phyloP scores from a whole-genome alignment of 1,140 invertebrate genomes.

The Macrostomum lignano region DNA sequence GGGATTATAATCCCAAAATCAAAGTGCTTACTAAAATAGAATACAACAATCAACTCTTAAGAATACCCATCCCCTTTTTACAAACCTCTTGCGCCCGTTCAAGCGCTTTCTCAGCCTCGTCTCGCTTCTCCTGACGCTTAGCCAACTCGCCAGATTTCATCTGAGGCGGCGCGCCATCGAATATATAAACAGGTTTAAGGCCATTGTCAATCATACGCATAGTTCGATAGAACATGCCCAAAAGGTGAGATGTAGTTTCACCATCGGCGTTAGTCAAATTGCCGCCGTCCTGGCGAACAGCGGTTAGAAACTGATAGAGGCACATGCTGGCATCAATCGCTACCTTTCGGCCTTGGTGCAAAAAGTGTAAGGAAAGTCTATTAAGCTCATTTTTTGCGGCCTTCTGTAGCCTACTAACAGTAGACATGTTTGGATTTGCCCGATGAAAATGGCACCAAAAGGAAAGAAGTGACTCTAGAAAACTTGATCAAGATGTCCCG shows the following conservation, averaged over 20 bases:
- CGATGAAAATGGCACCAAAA: no score
- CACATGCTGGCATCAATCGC: constrained; percentile 89
- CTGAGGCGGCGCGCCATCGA: constrained; percentile 64
- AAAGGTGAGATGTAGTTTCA: constrained; percentile 83
- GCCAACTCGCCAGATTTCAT: constrained; percentile 52
- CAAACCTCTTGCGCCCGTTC: constrained; percentile 43
- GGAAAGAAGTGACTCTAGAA: no score
- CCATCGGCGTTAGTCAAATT: constrained; percentile 66
- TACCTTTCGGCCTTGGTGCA: constrained; percentile 84
- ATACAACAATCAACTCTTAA: no score
- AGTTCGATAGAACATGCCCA: constrained; percentile 89
- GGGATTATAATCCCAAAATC: no score
- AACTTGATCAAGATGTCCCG: no score
- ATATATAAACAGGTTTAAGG: constrained; percentile 92
- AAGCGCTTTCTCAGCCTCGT: constrained; percentile 62
- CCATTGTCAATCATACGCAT: constrained; percentile 85
- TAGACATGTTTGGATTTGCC: no score
- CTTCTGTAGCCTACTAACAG: no score
- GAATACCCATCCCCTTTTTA: no score
- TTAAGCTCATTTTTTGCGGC: no score
- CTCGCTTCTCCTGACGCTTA: constrained; percentile 54
- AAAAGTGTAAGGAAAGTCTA: no score
- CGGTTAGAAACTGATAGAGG: constrained; percentile 94
- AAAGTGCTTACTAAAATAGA: no score
- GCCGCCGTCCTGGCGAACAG: constrained; percentile 66